Evolutionary conservation across 1,140 invertebrate species (phyloP).

Genomic region (Cyclargus thomasi): DNA sequence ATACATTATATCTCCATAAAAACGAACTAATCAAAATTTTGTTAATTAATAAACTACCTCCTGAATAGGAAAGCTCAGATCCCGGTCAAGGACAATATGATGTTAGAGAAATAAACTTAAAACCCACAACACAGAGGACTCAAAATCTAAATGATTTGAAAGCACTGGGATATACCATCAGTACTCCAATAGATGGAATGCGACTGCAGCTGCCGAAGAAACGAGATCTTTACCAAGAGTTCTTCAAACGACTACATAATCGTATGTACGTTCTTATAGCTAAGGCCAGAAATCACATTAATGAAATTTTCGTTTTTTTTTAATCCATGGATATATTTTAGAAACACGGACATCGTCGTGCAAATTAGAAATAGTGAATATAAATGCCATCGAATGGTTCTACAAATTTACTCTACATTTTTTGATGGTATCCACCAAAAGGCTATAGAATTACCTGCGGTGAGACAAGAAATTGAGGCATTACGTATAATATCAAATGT

Average conservation of each 20-base stretch:
- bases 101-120: conserved; percentile 27
- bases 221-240: conserved; percentile 76
- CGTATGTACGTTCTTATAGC: conserved; percentile 64
- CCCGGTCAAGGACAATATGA: conserved; percentile 28
- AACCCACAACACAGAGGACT: conserved; percentile 26
- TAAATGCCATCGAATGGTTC: conserved; percentile 77
- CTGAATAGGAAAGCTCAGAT: conserved; percentile 26
- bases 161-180: conserved; percentile 47
- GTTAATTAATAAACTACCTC: too few relatives aligned
- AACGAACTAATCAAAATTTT: too few relatives aligned
- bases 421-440: conserved; percentile 69
- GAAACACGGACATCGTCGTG: conserved; percentile 77
- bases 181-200: conserved; percentile 75
- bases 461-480: conserved; percentile 37
- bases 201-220: conserved; percentile 76
- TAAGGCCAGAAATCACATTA: background rate
- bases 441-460: conserved; percentile 50
- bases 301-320: background rate
- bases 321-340: conserved; percentile 41
- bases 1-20: conserved; percentile 15
- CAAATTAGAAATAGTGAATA: conserved; percentile 77
- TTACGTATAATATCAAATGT: too few relatives aligned
- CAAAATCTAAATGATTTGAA: conserved; percentile 32
- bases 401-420: conserved; percentile 78
- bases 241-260: conserved; percentile 75